Evolutionary conservation across 2,888 invertebrate species (phyloP).

Genomic region (Drosophila percnosoma): DNA sequence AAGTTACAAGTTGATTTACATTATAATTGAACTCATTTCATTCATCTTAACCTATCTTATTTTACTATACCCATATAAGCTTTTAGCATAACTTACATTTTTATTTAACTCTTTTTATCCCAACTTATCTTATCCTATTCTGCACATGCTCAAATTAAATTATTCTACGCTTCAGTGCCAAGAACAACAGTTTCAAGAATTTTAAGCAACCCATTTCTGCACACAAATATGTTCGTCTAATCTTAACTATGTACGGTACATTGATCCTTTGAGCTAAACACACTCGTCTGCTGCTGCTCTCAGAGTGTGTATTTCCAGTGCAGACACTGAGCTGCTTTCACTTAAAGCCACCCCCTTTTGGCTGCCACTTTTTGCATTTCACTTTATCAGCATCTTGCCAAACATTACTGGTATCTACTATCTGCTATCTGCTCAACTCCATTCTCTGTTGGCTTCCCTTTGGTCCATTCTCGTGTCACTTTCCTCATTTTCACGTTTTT

Average conservation of each 20-base stretch:
- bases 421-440: constrained; percentile 31
- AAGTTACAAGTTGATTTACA: background rate
- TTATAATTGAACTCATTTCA: background rate
- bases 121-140: background rate
- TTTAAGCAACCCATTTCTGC: background rate
- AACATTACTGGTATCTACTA: constrained; percentile 45
- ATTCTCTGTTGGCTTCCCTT: constrained; percentile 2
- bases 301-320: background rate
- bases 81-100: background rate
- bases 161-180: background rate
- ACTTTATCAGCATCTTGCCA: constrained; percentile 55
- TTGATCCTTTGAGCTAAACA: constrained; percentile 25
- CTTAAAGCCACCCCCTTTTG: constrained; percentile 12
- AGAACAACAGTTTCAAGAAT: background rate
- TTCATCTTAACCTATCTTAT: too few species aligned
- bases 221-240: constrained; percentile 8
- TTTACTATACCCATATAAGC: background rate
- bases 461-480: background rate
- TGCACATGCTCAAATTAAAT: background rate
- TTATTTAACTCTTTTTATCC: background rate
- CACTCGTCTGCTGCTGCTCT: background rate
- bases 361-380: constrained; percentile 30
- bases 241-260: constrained; percentile 39
- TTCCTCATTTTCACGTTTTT: constrained; percentile 25
- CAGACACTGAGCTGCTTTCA: constrained; percentile 18